Base-by-base conservation (phyloP, 2,113 vertebrate species). In the Glareola pratincola region DNA sequence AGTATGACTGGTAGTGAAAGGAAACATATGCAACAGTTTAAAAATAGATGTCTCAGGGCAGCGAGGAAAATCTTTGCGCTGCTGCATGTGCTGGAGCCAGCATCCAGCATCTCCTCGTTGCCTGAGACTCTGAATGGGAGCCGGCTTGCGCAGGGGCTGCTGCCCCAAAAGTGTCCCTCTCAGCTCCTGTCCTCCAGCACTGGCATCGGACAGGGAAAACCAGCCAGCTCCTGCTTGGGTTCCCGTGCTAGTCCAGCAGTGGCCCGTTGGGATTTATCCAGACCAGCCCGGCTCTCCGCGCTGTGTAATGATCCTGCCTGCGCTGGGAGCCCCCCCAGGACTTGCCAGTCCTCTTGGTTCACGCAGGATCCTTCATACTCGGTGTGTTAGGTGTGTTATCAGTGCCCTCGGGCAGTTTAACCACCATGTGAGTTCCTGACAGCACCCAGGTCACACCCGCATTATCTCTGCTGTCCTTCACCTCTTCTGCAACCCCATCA, bases 111-210 rank as follows among this genome's bases (percentile, higher is more conserved):
- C 66, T 88, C 64, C 54, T 2, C 1, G 41, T 88, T 72, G 77
- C 74, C 69, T 37, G 20, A 73, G 32, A 27, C 56, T 34, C n/a
- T 54, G 73, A 73, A 47, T 23, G 26, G 56, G 27, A 92, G 64
- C n/a, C 16, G 2, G 3, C 11, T 1, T 39, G 29, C 4, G 1
- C 0, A 2, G 39, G 29, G 24, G 27, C 21, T 83, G 14, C 73
- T 85, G 50, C 45, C 29, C n/a, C 63, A 12, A 11, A 76, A 90
- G 27, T 8, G 30, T 54, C 19, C 57, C 27, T 34, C 39, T 72
- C 41, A 1, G 27, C 27, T 83, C 22, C 53, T 57, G 29, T 47
- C 56, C 50, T 71, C 56, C 69, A 79, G 60, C 37, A 37, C 15
- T 57, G 54, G 36, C 77, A 68, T 26, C 2, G 0, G 29, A 34